Evolutionary conservation across 1,140 invertebrate genomes (phyloP).

Genomic region (Pachypeltis micranthus): DNA sequence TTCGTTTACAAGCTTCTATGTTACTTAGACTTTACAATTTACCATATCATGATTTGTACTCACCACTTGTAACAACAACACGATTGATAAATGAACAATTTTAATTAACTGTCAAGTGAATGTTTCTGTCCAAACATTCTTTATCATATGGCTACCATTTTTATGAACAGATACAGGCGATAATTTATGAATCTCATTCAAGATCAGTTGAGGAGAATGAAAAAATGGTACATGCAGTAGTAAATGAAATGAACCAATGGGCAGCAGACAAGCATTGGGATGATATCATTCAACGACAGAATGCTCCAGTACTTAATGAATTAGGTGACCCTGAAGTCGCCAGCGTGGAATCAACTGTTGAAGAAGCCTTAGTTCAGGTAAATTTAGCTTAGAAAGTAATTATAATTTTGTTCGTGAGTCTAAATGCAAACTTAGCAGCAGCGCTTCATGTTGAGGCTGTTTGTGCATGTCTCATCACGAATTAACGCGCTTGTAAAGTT

Average conservation of each 20-base stretch:
- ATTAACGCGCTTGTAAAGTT: too few species aligned
- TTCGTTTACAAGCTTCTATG: too few species aligned
- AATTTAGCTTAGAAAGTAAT: too few species aligned
- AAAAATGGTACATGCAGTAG: slow-evolving; percentile 45
- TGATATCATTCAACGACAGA: slow-evolving; percentile 30
- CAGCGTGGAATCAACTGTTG: slow-evolving; percentile 10
- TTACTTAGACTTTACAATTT: too few species aligned
- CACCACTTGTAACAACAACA: too few species aligned
- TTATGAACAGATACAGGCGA: slow-evolving; percentile 45
- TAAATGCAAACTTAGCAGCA: too few species aligned
- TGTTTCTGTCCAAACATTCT: neutral
- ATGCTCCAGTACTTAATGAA: slow-evolving; percentile 7
- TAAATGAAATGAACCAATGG: slow-evolving; percentile 47
- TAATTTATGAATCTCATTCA: slow-evolving; percentile 57
- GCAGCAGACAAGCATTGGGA: slow-evolving; percentile 47
- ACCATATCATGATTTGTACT: too few species aligned
- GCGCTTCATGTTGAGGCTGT: too few species aligned
- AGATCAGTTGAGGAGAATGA: slow-evolving; percentile 51
- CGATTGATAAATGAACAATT: slow-evolving; percentile 11
- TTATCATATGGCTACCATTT: neutral
- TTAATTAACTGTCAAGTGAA: neutral
- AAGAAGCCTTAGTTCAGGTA: slow-evolving; percentile 14
- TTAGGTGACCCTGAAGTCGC: neutral
- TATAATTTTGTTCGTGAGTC: too few species aligned
- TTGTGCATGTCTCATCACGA: too few species aligned